phyloP scores from a whole-genome alignment of 1,140 invertebrate species.

The Psilanteris sp. region DNA sequence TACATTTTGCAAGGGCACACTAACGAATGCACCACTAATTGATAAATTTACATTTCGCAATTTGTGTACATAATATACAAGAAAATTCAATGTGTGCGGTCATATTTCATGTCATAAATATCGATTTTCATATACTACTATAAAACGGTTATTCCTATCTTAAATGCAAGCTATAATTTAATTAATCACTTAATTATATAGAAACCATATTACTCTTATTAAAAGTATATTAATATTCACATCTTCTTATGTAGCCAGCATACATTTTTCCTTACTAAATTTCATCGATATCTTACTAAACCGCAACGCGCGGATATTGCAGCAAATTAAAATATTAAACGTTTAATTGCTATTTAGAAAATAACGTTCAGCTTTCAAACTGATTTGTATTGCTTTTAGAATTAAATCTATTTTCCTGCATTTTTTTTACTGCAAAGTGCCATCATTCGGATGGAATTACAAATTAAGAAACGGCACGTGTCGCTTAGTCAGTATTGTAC shows the following conservation, averaged over 20 bases:
- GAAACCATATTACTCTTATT: too few species aligned
- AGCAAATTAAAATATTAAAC: too few species aligned
- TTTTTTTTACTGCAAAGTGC: too few species aligned
- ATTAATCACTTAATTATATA: conserved; percentile 59
- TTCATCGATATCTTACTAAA: too few species aligned
- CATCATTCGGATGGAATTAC: conserved; percentile 46
- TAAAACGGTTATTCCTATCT: conserved; percentile 17
- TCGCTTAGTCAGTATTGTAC: conserved; percentile 37
- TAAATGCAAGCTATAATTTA: conserved; percentile 38
- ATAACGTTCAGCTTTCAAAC: too few species aligned
- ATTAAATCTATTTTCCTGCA: too few species aligned
- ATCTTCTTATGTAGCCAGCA: too few species aligned
- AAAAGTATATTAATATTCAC: too few species aligned
- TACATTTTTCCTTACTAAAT: too few species aligned
- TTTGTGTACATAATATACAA: conserved; percentile 29
- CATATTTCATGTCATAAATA: conserved; percentile 43
- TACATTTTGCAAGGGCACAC: conserved; percentile 3
- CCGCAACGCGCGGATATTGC: too few species aligned
- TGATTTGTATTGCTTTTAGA: too few species aligned
- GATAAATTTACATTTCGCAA: conserved; percentile 56
- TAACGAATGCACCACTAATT: conserved; percentile 45
- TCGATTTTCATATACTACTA: conserved; percentile 36
- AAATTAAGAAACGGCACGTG: conserved; percentile 48
- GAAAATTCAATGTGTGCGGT: conserved; percentile 42
- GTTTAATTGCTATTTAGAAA: too few species aligned